A percentile compares a stretch with the other conserved stretches of the same genome.
Conservation (phyloP, 2,113 vertebrate species). For the Aspidoscelis tigris region DNA sequence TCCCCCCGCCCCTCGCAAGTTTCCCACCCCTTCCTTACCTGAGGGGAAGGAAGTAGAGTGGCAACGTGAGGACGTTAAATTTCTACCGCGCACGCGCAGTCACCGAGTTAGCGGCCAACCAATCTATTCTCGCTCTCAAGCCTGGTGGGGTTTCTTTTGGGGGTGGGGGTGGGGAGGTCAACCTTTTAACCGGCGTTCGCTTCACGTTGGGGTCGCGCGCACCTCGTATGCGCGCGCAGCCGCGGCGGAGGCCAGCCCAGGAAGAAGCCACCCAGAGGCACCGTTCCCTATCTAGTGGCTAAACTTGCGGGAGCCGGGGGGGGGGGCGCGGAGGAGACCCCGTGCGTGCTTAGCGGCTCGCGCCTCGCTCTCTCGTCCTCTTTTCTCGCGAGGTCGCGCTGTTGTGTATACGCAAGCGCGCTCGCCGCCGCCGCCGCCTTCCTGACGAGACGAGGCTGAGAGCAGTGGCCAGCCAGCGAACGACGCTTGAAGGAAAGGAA, state of each 20-base stretch:
- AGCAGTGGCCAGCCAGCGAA: neutral
- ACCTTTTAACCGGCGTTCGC: neutral
- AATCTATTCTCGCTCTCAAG: neutral
- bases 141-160: neutral
- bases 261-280: accelerated
- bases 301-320: too few species aligned
- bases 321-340: neutral
- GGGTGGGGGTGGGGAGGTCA: too few species aligned
- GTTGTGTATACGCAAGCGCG: neutral
- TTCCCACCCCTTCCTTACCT: neutral
- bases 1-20: neutral
- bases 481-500: constrained; percentile 2
- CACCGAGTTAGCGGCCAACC: neutral
- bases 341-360: neutral
- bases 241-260: neutral
- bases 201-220: neutral
- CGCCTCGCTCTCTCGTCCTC: too few species aligned
- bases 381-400: constrained; percentile 2
- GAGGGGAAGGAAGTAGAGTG: neutral
- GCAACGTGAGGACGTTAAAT: neutral
- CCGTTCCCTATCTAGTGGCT: too few species aligned
- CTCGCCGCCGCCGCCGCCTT: too few species aligned
- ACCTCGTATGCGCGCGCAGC: constrained; percentile 3
- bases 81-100: constrained; percentile 10
- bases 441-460: neutral